phyloP scores from a whole-genome alignment of 1,140 invertebrate genomes.

The Dinothrombium tinctorium region DNA sequence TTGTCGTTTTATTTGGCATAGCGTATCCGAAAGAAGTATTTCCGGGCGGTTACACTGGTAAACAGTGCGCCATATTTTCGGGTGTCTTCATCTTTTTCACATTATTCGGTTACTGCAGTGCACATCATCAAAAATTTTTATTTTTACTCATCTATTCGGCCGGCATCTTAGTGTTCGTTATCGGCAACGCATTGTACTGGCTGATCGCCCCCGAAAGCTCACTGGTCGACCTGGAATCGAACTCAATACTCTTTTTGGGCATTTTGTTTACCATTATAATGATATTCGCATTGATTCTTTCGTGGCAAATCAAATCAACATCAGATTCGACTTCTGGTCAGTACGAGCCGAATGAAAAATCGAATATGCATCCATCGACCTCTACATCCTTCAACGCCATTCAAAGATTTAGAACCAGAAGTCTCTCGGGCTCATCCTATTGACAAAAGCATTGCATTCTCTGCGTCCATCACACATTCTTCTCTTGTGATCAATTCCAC shows the following conservation, averaged over 20 bases:
- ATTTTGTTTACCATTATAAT: slow-evolving; percentile 1
- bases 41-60: slow-evolving; percentile 2
- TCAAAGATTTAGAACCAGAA: neutral
- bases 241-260: neutral
- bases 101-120: slow-evolving; percentile 4
- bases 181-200: neutral
- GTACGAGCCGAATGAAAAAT: neutral
- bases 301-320: slow-evolving; percentile 2
- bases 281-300: neutral
- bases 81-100: slow-evolving; percentile 4
- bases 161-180: slow-evolving; percentile 1
- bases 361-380: neutral
- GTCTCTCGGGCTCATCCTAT: neutral
- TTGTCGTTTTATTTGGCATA: slow-evolving; percentile 2
- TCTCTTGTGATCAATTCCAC: too few relatives aligned
- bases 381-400: neutral
- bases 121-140: slow-evolving; percentile 6
- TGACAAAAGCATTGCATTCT: neutral
- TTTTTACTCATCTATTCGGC: slow-evolving; percentile 2
- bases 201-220: neutral
- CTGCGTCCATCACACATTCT: too few relatives aligned
- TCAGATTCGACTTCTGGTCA: neutral
- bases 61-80: neutral
- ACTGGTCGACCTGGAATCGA: neutral
- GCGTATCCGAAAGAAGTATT: slow-evolving; percentile 2